phyloP scores from a whole-genome alignment of 2,797 vertebrate genomes.

The Sciurus vulgaris region DNA sequence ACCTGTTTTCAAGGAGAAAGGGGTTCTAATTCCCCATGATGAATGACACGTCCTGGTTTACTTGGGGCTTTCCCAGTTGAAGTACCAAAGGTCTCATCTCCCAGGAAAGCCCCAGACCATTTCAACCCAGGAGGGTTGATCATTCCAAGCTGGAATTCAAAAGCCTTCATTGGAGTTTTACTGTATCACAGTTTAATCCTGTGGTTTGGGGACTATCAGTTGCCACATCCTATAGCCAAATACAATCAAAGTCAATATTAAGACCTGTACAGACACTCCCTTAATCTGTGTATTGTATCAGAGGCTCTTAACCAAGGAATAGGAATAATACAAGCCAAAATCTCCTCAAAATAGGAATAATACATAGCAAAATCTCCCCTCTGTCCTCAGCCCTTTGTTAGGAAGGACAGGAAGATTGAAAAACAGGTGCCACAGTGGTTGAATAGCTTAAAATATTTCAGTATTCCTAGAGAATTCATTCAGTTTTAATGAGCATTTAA shows the following conservation, averaged over 20 bases:
- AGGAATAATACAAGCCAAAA: background rate
- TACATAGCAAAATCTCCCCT: background rate
- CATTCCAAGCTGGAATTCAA: background rate
- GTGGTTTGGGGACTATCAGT: background rate
- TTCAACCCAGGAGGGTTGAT: background rate
- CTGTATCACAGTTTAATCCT: background rate
- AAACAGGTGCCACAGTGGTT: background rate
- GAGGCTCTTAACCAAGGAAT: background rate
- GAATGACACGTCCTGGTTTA: background rate
- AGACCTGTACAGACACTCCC: background rate
- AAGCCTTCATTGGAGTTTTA: background rate
- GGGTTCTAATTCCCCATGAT: background rate
- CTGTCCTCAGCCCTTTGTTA: background rate
- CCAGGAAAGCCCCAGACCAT: background rate
- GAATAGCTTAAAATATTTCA: slow-evolving; percentile 14
- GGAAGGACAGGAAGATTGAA: background rate
- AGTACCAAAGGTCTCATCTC: background rate
- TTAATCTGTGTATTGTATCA: background rate
- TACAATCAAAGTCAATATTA: background rate
- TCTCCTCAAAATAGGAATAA: background rate
- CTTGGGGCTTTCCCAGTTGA: background rate
- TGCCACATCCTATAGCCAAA: background rate
- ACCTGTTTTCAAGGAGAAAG: background rate
- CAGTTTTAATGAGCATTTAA: background rate
- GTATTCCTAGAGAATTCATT: background rate